Base-by-base conservation (phyloP, 2,888 invertebrate species). In the Chrysolina haemoptera region DNA sequence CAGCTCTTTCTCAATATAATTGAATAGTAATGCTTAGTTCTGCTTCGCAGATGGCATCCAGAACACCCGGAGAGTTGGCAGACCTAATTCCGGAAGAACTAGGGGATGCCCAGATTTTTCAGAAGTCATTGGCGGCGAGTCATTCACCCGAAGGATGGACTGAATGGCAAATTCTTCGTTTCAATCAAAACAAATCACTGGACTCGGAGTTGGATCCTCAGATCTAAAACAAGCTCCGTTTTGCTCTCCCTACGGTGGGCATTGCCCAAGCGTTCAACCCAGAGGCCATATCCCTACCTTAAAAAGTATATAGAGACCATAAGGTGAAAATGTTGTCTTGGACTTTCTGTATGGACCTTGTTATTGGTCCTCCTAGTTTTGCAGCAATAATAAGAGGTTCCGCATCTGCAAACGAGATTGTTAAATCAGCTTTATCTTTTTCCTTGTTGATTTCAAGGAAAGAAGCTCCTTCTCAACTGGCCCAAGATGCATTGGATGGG, bases 251-350 rank as follows among this genome's bases (percentile, higher is more conserved):
- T 6, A 81, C 78, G 9, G 79, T 81, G 1, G 80, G 62, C 8
- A 22, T 80, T 20, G 78, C 73, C 12, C 70, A 53, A 62, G 35
- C 35, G 4, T 35, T 80, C 80, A 10, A 80, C 80, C 46, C 79
- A 79, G 14, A 67, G 70, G 10, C 67, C 73, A 68, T 68, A 10
- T 73, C 72, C 8, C 70, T 81, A 6, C 70, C 74, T 6, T 79
- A 82, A 64, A 76, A 72, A 55, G 69, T 63, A 6, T 82, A 71
- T 68, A 59, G 76, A 22, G 75, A 80, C 64, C 77, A 74, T 20
- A 82, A 82, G 63, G 43, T 78, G 1, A 77, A 75, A 27, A 71
- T 82, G 50, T 64, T 82, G 22, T 63, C 73, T 12, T 82, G 81
- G 81, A 76, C 79, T 11, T 68, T 82, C 22, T 80, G 80, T 55